Evolutionary conservation across 92 coral and sea anemone genomes (phyloP), one percentile per base, ranked within the genome.

Genomic region (Scolanthus callimorphus): DNA sequence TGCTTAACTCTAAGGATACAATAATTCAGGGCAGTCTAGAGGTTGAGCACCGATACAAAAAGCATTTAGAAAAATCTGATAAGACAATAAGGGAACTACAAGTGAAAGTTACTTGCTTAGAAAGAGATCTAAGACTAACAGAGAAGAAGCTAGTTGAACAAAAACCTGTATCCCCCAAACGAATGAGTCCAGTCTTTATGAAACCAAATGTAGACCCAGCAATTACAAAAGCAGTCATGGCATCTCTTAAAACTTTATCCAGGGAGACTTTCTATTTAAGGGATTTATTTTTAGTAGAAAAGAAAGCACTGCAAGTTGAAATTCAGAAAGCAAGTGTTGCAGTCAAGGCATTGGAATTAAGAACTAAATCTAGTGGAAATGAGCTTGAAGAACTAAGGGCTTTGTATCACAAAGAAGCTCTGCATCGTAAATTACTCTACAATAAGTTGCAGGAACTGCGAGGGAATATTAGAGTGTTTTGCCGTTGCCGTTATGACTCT

Each of bases 401-500:
- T 11, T 73, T 87, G 17, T 87, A 87, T 62, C 85, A 87, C 44
- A 81, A 56, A 51, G 96, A 87, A 28, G 96, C 82, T 2, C 59
- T 87, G 44, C 83, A 83, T n/a, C 66, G 96, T 8, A 87, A 70
- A 55, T 69, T 87, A 1, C 82, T 87, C 17, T 87, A 87, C 51
- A 87, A 87, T 44, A 77, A 83, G 39, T 74, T 87, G 6, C 96
- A 87, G 50, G 96, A 87, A 17, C 63, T 87, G 26, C 69, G 82
- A 3, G 96, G 96, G 24, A 87, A 87, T 21, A 87, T 87, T 44
- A 53, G 96, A 48, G 96, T 87, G 15, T 87, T 87, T 62, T 87
- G 96, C 57, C 31, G 96, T 41, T 87, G 96, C 31, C 72, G 96
- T 11, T 55, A 31, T 51, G 96, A 87, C 54, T 65, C 73, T 10